Base-by-base conservation (phyloP, 2,888 invertebrate genomes). In the Eubasilissa splendida region DNA sequence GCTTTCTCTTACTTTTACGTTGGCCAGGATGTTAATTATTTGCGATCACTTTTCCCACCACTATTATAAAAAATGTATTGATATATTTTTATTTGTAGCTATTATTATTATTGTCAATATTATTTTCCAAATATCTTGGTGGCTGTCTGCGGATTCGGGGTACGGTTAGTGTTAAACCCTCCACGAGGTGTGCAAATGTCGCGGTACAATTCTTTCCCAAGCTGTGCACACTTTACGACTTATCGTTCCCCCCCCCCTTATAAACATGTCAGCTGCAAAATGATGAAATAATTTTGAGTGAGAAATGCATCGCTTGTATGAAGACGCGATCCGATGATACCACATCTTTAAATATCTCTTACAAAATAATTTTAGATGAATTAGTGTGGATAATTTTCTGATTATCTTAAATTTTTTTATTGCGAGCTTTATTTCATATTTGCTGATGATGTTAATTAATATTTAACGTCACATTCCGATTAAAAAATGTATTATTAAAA, bases 291-390 rank as follows among this genome's bases (percentile, higher is more conserved):
- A 82, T 82, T 82, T 82, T 79, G 80, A 82, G 80, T 82, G 65
- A 78, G 82, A 80, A 78, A 59, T 74, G 82, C 82, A 80, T 82
- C 58, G 82, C 79, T 80, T 80, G 82, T 70, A 63, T 76, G 76
- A 80, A 71, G 71, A 12, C 7, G n/a, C 10, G 10, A 10, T n/a
- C 4, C 58, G 9, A 11, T 3, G 4, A 58, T 42, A 42, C 42
- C 42, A 42, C 7, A 7, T 42, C 42, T 42, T 42, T 22, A 22
- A 22, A 22, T 22, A 1, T 22, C 22, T 22, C 22, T 22, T 22
- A 22, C 22, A 22, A 22, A 22, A 22, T 22, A 22, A 22, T 22
- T 22, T 22, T 22, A 22, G 22, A 22, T 22, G 1, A 22, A 22
- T 22, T 22, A 22, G 22, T 22, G 22, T 22, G 22, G 22, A 22